These are phyloP conservation scores for Amphimedon queenslandica DNA, from an alignment of 37 sponge, comb jelly and placozoan genomes.

Conservation along the genomic window DNA sequence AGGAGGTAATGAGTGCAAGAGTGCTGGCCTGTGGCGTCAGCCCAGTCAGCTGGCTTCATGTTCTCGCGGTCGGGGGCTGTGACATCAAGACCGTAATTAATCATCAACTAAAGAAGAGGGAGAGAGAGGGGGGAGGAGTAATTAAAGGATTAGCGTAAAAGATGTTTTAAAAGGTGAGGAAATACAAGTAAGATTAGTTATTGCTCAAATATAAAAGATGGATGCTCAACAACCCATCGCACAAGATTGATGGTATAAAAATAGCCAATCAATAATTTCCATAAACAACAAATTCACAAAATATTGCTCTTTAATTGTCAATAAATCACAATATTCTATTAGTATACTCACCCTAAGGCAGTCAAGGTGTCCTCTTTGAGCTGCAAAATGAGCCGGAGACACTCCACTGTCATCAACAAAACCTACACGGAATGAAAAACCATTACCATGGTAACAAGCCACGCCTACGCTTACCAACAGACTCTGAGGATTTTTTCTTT, in stretches of 20 bases:
- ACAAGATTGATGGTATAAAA: too few relatives aligned
- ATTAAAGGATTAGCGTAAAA: not conserved
- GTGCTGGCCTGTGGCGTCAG: constrained; percentile 49
- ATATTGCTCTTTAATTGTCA: not conserved
- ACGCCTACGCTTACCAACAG: not conserved
- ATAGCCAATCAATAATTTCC: too few relatives aligned
- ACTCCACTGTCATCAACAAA: constrained; percentile 68
- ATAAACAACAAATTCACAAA: too few relatives aligned
- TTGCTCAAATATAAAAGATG: too few relatives aligned
- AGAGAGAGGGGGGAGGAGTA: not conserved
- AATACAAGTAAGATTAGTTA: too few relatives aligned
- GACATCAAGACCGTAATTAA: constrained; percentile 38
- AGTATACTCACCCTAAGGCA: constrained; percentile 52
- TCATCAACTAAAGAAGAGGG: constrained; percentile 39
- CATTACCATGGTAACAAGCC: too few relatives aligned
- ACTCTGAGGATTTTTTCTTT: not conserved
- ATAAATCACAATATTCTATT: not conserved
- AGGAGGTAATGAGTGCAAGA: constrained; percentile 57
- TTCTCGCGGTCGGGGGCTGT: constrained; percentile 41
- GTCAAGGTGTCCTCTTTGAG: constrained; percentile 72
- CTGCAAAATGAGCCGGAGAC: constrained; percentile 81
- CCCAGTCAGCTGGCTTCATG: constrained; percentile 81
- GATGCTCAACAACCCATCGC: too few relatives aligned
- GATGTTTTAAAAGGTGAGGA: not conserved
- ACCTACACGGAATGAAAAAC: constrained; percentile 8